phyloP scores from a whole-genome alignment of 2,113 vertebrate species.

The Halcyon senegalensis region DNA sequence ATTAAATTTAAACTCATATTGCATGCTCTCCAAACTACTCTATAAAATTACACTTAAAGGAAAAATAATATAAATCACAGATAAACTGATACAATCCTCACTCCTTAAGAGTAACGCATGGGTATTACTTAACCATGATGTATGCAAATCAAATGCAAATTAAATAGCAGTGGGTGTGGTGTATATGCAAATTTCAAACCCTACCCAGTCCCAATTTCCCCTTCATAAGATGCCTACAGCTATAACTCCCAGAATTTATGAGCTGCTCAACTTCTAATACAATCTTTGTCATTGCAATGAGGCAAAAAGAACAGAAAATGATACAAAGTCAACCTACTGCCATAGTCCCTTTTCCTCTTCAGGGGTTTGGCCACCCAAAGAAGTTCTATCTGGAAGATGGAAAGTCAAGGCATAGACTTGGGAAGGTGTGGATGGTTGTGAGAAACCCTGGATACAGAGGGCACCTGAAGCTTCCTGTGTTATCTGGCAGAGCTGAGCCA shows the following conservation, averaged over 20 bases:
- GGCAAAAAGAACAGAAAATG: constrained; percentile 5
- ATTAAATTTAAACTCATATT: constrained; percentile 23
- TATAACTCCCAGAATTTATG: constrained; percentile 57
- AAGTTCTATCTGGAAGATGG: not conserved
- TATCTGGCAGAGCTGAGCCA: not conserved
- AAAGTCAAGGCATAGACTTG: not conserved
- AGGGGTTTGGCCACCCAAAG: not conserved
- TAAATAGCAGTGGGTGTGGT: constrained; percentile 47
- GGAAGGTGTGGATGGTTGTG: not conserved
- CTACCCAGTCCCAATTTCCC: constrained; percentile 41
- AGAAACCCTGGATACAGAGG: not conserved
- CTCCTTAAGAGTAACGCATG: not conserved
- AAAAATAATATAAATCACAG: constrained; percentile 39
- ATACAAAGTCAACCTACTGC: not conserved
- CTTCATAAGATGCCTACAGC: constrained; percentile 61
- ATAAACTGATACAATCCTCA: not conserved
- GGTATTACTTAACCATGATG: constrained; percentile 7
- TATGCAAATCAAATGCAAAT: constrained; percentile 58
- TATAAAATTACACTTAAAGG: constrained; percentile 27
- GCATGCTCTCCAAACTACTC: not conserved
- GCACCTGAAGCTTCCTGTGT: not conserved
- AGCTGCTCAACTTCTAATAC: constrained; percentile 33
- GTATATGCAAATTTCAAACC: constrained; percentile 38
- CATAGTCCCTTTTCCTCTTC: not conserved
- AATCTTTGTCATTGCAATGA: constrained; percentile 38